Base-by-base conservation (phyloP, 1,140 invertebrate genomes). In the Rhagoletis pomonella region DNA sequence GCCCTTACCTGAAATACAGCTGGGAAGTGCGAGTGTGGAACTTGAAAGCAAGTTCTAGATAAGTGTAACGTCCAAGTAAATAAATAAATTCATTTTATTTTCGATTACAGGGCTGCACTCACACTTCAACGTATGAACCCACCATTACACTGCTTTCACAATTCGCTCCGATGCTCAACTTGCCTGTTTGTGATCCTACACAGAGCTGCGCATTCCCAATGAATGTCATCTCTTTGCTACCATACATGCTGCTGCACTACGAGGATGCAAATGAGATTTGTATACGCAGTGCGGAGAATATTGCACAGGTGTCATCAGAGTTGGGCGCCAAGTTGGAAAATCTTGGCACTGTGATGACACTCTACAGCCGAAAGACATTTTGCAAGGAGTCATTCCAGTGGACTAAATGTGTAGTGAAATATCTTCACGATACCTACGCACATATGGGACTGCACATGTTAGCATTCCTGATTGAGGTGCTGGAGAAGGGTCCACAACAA, bases 341-440 rank as follows among this genome's bases (percentile, higher is more conserved):
- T 92, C 94, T 99, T n/a, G 97, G 97, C 2, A 99, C 98, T 0
- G 98, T 99, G 1, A 99, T 99, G 99, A 98, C 98, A 0, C 94
- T 99, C 4, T 99, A 99, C 93, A 98, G 97, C 89, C 95, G 97
- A 2, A 96, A 98, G 64, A 99, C 98, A 0, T 99, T 99, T 93
- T 98, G 97, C 92, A 99, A 99, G 94, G 99, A 99, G 93, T 98
- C 98, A 91, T 98, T 99, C 90, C 99, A 99, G 93, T 99, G 99
- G 99, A 99, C 98, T n/a, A 99, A 99, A 94, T 99, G 99, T 94
- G 99, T 99, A 0, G 97, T 99, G 14, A 99, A 99, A 93, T 99
- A 99, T 94, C 94, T 99, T 4, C 97, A 98, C 91, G 99, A 99
- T 91, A 98, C 98, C 0, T 99, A 99, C 92, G 96, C 97, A 2